These are phyloP conservation scores for Mythimna lalbum DNA, from an alignment of 2,888 invertebrate genomes.

Conservation along the genomic window DNA sequence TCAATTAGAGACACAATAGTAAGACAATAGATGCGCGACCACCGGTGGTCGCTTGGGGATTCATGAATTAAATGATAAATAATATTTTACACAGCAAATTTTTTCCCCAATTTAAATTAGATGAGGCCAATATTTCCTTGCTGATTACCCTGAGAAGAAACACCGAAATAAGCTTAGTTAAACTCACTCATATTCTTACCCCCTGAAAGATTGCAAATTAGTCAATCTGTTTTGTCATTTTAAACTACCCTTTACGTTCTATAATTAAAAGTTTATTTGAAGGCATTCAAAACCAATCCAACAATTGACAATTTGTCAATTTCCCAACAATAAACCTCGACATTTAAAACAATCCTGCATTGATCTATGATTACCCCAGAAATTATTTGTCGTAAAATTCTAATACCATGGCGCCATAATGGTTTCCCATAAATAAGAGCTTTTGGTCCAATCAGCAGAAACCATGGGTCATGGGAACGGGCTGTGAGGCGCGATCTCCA, in stretches of 20 bases:
- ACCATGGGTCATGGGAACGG: constrained; percentile 53
- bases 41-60: too few relatives aligned
- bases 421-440: constrained; percentile 58
- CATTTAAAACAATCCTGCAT: neutral
- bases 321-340: neutral
- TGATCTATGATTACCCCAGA: constrained; percentile 20
- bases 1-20: too few relatives aligned
- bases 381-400: constrained; percentile 39
- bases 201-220: too few relatives aligned
- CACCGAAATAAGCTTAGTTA: too few relatives aligned
- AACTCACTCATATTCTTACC: too few relatives aligned
- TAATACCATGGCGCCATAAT: constrained; percentile 26
- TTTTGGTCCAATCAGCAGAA: constrained; percentile 56
- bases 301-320: neutral
- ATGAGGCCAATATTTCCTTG: too few relatives aligned
- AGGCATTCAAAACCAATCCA: neutral
- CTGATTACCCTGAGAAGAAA: too few relatives aligned
- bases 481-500: constrained; percentile 36
- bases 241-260: neutral
- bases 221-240: neutral
- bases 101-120: too few relatives aligned
- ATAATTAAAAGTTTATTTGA: neutral
- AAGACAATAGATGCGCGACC: too few relatives aligned
- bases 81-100: too few relatives aligned
- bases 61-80: too few relatives aligned